Percentiles rank a stretch among this genome's conserved stretches.
phyloP scores from a whole-genome alignment of 2,113 vertebrate species.

The Rutilus rutilus region DNA sequence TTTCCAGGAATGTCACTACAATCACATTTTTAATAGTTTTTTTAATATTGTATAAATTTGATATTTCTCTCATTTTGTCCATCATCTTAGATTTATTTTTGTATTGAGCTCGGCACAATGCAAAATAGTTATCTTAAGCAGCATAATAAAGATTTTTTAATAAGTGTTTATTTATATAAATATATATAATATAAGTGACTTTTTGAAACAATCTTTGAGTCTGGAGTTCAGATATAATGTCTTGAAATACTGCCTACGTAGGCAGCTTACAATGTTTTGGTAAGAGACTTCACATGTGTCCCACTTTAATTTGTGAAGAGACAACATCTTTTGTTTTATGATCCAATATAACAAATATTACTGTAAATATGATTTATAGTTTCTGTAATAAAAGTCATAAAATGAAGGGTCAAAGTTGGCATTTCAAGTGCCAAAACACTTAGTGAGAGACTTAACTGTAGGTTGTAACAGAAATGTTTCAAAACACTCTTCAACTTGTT shows the following conservation, averaged over 20 bases:
- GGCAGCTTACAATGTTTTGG: too few species aligned
- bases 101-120: neutral
- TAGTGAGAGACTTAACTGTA: neutral
- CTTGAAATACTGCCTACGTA: neutral
- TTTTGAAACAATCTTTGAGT: neutral
- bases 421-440: neutral
- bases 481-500: neutral
- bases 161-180: too few species aligned
- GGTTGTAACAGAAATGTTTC: neutral
- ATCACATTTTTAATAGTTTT: too few species aligned
- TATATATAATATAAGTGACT: too few species aligned
- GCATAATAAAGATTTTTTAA: neutral
- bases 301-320: slow-evolving; percentile 6
- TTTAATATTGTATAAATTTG: neutral
- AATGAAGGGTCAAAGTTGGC: slow-evolving; percentile 1
- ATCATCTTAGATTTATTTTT: neutral
- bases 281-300: neutral
- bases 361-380: neutral
- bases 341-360: neutral
- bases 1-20: too few species aligned
- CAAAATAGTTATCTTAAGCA: neutral
- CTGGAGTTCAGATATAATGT: neutral
- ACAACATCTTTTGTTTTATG: neutral
- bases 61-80: neutral
- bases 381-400: neutral